A percentile compares a stretch with the other conserved stretches of the same genome.
Evolutionary conservation across 2,797 vertebrate genomes (phyloP).

Genomic region (Myotis planiceps): DNA sequence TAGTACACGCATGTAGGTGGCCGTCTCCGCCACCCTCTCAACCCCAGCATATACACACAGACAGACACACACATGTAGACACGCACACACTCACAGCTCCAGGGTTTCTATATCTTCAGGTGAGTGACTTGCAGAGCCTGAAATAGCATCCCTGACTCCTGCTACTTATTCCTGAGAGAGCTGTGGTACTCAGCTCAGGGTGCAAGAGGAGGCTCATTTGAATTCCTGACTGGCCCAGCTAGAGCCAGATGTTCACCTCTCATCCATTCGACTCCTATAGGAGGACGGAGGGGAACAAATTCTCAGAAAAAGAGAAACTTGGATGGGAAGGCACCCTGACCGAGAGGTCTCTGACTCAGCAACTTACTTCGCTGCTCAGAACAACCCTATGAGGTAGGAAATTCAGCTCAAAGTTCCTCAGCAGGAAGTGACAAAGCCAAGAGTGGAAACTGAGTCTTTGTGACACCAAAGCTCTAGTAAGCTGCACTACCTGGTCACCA

Average conservation of each 20-base stretch:
- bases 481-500: not conserved
- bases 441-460: not conserved
- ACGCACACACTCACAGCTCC: not conserved
- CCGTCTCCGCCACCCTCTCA: not conserved
- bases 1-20: not conserved
- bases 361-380: not conserved
- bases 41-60: not conserved
- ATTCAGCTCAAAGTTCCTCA: not conserved
- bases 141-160: not conserved
- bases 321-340: not conserved
- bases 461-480: not conserved
- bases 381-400: conserved; percentile 25
- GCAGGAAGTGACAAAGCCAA: not conserved
- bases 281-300: not conserved
- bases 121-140: not conserved
- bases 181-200: not conserved
- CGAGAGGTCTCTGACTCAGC: not conserved
- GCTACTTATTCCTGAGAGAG: not conserved
- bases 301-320: not conserved
- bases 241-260: not conserved
- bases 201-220: no score
- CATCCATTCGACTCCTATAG: not conserved
- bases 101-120: not conserved
- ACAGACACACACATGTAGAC: no score
- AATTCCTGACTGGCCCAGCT: not conserved